These are phyloP conservation scores for Trichomycterus rosablanca DNA, from an alignment of 2,113 vertebrate genomes.

Conservation along the genomic window DNA sequence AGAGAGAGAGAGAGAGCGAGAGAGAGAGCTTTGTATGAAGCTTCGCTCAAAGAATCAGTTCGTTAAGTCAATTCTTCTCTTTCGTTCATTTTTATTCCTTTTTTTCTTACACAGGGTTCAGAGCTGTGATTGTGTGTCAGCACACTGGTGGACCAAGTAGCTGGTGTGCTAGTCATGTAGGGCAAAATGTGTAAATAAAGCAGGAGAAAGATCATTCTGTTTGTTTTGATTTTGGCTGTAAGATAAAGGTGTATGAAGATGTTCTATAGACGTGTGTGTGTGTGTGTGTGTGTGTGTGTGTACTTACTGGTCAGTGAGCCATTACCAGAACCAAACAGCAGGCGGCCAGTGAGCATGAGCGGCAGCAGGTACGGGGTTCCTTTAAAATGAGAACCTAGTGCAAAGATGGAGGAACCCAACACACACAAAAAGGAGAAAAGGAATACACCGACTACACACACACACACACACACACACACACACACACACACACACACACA, in stretches of 20 bases:
- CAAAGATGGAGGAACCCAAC: conserved; percentile 73
- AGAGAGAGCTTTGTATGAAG: no score
- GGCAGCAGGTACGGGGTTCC: conserved; percentile 72
- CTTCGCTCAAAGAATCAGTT: no score
- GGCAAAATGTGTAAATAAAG: no score
- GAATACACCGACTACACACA: conserved; percentile 68
- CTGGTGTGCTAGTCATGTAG: no score
- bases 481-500: conserved; percentile 3
- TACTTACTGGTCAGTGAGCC: conserved; percentile 72
- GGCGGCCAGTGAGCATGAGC: conserved; percentile 73
- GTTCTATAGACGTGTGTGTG: not conserved
- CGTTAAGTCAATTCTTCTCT: no score
- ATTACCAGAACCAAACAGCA: conserved; percentile 77
- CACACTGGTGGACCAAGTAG: no score
- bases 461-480: conserved; percentile 42
- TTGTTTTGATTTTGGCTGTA: no score
- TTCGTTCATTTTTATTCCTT: no score
- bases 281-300: not conserved
- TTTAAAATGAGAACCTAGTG: conserved; percentile 77
- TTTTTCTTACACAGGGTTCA: no score
- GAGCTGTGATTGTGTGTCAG: no score
- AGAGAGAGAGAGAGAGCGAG: no score
- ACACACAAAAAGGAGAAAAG: conserved; percentile 75
- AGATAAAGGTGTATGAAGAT: not conserved
- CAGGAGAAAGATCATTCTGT: no score